Evolutionary conservation across 2,797 vertebrate genomes (phyloP).

Genomic region (Pseudotriccus pelzelni): DNA sequence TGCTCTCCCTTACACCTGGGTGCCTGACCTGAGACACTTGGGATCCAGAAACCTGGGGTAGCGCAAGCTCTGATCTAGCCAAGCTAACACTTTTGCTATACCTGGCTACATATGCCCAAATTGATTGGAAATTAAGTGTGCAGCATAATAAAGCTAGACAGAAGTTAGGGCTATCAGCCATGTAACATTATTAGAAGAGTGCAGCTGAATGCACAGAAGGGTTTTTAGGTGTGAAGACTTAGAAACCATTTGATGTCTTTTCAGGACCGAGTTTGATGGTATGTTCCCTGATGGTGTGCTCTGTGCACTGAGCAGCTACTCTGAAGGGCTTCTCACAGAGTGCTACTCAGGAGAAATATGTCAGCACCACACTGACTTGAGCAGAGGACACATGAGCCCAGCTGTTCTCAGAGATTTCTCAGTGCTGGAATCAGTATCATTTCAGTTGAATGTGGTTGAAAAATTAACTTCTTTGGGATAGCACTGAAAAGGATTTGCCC

Average conservation of each 20-base stretch:
- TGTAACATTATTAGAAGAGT: neutral
- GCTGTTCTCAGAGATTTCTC: neutral
- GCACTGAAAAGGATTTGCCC: neutral
- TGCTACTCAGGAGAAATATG: neutral
- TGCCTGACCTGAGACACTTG: neutral
- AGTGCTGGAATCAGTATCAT: neutral
- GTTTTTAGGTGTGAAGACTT: neutral
- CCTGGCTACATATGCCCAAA: neutral
- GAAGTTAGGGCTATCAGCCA: neutral
- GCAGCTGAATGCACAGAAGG: neutral
- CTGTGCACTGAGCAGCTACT: neutral
- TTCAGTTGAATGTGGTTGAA: neutral
- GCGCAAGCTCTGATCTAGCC: neutral
- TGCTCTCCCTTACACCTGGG: neutral
- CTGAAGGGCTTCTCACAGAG: neutral
- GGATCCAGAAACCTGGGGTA: neutral
- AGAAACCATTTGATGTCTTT: neutral
- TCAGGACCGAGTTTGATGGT: neutral
- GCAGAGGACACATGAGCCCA: fast-evolving
- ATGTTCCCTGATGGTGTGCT: fast-evolving
- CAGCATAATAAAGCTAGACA: neutral
- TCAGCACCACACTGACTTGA: neutral
- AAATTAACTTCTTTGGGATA: neutral
- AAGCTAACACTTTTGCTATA: neutral
- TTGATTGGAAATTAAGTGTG: neutral